Percentiles rank a stretch among this genome's conserved stretches.
Conservation (phyloP, 2,888 invertebrate species). For the Uropetala carovei region DNA sequence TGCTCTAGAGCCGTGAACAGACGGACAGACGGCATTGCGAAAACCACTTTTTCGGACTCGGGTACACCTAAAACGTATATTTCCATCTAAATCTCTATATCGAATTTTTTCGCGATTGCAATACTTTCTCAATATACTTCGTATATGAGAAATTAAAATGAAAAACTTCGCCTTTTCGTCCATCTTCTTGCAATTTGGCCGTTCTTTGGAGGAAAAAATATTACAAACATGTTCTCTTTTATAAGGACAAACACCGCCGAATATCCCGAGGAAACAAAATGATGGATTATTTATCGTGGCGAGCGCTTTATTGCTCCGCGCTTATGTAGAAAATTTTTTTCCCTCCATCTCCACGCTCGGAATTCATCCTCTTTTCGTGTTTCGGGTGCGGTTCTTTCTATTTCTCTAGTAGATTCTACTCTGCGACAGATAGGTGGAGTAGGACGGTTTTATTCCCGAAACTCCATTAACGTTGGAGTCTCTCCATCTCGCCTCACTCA, state of each 20-base stretch:
- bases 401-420: not conserved
- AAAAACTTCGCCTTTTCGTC: not conserved
- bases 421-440: conserved; percentile 15
- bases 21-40: too few species aligned
- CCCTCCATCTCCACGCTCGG: not conserved
- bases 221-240: not conserved
- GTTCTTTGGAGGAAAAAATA: not conserved
- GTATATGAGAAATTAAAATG: too few species aligned
- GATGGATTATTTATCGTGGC: conserved; percentile 12
- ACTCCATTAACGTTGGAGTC: not conserved
- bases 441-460: conserved; percentile 6
- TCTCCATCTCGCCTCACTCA: not conserved
- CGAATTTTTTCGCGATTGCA: too few species aligned
- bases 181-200: not conserved
- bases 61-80: too few species aligned
- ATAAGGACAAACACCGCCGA: conserved; percentile 6
- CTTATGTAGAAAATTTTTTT: not conserved
- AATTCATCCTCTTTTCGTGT: not conserved
- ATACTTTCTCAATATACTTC: too few species aligned
- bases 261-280: not conserved
- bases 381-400: too few species aligned
- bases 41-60: too few species aligned
- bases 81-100: too few species aligned
- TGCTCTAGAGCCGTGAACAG: too few species aligned
- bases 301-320: not conserved